Conservation (phyloP, 2,797 vertebrate genomes). For the Spea hammondii region DNA sequence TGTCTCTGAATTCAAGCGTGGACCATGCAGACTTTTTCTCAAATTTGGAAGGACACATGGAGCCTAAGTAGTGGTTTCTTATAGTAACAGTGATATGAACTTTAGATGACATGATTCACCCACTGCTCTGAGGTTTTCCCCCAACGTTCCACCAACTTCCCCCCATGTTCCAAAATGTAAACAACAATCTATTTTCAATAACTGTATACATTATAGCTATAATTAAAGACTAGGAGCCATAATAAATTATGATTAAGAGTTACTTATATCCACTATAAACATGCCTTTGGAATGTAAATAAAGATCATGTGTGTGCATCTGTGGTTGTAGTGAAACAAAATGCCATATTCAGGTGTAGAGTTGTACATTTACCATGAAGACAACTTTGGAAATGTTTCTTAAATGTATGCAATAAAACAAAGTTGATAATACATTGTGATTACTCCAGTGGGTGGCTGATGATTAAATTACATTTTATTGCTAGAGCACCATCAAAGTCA, state of each 20-base stretch:
- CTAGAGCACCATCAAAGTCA: too few species aligned
- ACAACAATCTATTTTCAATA: neutral
- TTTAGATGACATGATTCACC: too few species aligned
- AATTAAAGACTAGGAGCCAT: neutral
- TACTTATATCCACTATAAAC: neutral
- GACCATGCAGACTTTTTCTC: too few species aligned
- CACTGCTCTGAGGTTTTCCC: neutral
- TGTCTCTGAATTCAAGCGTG: too few species aligned
- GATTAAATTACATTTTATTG: too few species aligned
- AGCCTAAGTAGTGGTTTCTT: too few species aligned
- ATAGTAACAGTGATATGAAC: too few species aligned
- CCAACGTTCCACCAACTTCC: neutral
- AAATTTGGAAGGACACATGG: too few species aligned
- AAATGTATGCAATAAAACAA: too few species aligned
- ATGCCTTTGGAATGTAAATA: neutral
- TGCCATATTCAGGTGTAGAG: neutral
- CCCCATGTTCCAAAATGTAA: constrained; percentile 1
- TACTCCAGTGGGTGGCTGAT: too few species aligned
- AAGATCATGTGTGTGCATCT: neutral
- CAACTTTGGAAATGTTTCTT: too few species aligned
- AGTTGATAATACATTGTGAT: too few species aligned
- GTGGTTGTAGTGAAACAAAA: neutral
- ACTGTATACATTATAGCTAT: neutral
- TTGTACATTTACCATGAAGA: neutral
- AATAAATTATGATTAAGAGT: neutral